These are phyloP conservation scores for Coptodon bakossiorum DNA, from an alignment of 2,113 vertebrate genomes.

Conservation along the genomic window DNA sequence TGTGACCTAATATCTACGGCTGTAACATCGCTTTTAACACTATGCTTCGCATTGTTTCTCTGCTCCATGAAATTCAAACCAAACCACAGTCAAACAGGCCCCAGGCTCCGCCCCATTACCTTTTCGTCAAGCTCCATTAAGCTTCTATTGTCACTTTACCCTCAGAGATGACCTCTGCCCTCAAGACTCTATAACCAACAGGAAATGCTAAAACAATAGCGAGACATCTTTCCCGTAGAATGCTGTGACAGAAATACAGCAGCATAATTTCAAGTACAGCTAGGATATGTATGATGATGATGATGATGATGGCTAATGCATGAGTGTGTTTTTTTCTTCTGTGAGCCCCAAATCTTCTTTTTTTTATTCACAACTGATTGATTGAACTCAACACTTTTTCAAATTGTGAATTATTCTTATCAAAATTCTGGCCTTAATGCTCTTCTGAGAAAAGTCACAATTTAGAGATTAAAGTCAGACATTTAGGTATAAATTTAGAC, in stretches of 20 bases:
- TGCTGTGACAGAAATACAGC: background rate
- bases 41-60: background rate
- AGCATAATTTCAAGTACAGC: background rate
- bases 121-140: conserved; percentile 35
- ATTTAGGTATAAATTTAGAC: background rate
- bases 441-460: background rate
- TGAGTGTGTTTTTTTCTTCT: background rate
- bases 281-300: background rate
- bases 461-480: background rate
- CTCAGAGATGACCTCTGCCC: conserved; percentile 27
- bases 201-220: background rate
- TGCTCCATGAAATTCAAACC: conserved; percentile 7
- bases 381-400: background rate
- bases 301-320: background rate
- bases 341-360: background rate
- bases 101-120: background rate
- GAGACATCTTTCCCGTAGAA: background rate
- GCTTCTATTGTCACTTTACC: conserved; percentile 1
- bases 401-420: background rate
- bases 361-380: background rate
- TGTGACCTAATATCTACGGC: background rate
- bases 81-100: background rate
- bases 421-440: background rate
- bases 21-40: background rate
- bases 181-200: background rate